Percentiles rank a stretch among this genome's conserved stretches.
These are phyloP conservation scores for Upupa epops DNA, from an alignment of 2,113 vertebrate genomes.

Conservation along the genomic window DNA sequence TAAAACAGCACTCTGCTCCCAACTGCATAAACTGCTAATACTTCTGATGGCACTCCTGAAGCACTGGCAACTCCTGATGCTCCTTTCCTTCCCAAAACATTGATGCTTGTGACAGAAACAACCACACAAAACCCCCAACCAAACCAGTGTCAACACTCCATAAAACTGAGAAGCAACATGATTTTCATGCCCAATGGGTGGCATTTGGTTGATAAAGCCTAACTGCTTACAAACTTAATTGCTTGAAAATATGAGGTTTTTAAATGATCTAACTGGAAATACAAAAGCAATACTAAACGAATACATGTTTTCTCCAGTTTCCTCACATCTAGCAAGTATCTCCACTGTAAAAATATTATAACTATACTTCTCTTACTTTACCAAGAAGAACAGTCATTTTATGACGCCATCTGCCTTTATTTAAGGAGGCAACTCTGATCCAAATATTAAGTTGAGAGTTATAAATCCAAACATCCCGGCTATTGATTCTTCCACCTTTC, in stretches of 20 bases:
- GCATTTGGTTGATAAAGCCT: neutral
- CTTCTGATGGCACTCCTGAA: neutral
- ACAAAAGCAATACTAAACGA: neutral
- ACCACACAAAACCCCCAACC: neutral
- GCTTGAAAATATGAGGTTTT: too few relatives aligned
- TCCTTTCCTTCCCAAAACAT: neutral
- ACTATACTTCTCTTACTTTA: constrained; percentile 83
- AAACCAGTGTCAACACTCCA: too few relatives aligned
- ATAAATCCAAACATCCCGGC: constrained; percentile 98
- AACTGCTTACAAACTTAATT: too few relatives aligned
- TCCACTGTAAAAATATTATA: neutral
- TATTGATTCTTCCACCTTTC: constrained; percentile 95
- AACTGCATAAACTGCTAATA: neutral
- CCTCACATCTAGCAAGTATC: neutral
- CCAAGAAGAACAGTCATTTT: constrained; percentile 98
- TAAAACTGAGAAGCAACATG: neutral
- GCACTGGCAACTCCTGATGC: neutral
- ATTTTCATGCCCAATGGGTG: constrained; percentile 21
- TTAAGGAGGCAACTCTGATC: constrained; percentile 96
- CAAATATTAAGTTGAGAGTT: constrained; percentile 98
- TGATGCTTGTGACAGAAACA: neutral
- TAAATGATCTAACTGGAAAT: neutral
- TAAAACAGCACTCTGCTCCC: neutral
- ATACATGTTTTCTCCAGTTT: neutral
- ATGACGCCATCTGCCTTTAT: constrained; percentile 98